Evolutionary conservation across 2,113 vertebrate species (phyloP).

Genomic region (Rostratula benghalensis): DNA sequence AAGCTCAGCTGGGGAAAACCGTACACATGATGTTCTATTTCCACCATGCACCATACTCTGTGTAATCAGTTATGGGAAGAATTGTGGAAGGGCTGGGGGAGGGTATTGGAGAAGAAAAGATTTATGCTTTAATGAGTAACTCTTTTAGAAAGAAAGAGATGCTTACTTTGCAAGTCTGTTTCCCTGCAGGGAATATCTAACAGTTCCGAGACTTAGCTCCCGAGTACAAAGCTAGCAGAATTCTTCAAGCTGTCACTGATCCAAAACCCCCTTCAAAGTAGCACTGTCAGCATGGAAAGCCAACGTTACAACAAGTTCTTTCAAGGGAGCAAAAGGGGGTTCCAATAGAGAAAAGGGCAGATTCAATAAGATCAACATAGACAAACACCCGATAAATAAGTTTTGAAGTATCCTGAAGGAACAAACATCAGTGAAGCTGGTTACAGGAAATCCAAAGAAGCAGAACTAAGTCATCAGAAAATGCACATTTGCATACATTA

Average conservation of each 20-base stretch:
- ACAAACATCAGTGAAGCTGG: background rate
- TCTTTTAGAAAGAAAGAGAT: conserved; percentile 34
- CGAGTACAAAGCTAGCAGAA: conserved; percentile 49
- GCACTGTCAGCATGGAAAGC: conserved; percentile 46
- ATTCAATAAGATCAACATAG: background rate
- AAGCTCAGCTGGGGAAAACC: conserved; percentile 2
- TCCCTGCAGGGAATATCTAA: conserved; percentile 60
- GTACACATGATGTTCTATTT: background rate
- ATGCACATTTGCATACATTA: background rate
- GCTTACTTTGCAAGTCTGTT: conserved; percentile 64
- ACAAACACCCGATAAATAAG: background rate
- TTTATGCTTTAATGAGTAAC: conserved; percentile 53
- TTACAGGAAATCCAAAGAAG: background rate
- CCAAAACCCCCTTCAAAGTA: conserved; percentile 44
- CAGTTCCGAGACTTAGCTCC: conserved; percentile 9
- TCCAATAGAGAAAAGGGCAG: conserved; percentile 6
- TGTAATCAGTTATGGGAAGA: background rate
- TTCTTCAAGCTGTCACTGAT: conserved; percentile 46
- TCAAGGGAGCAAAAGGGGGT: conserved; percentile 8
- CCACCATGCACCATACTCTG: background rate
- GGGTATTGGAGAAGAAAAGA: background rate
- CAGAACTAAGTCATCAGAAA: conserved; percentile 21
- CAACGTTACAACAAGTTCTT: conserved; percentile 14
- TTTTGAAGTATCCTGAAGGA: conserved; percentile 32
- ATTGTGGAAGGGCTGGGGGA: background rate